phyloP scores from a whole-genome alignment of 2,888 invertebrate genomes.

The Cheilosia pagana region DNA sequence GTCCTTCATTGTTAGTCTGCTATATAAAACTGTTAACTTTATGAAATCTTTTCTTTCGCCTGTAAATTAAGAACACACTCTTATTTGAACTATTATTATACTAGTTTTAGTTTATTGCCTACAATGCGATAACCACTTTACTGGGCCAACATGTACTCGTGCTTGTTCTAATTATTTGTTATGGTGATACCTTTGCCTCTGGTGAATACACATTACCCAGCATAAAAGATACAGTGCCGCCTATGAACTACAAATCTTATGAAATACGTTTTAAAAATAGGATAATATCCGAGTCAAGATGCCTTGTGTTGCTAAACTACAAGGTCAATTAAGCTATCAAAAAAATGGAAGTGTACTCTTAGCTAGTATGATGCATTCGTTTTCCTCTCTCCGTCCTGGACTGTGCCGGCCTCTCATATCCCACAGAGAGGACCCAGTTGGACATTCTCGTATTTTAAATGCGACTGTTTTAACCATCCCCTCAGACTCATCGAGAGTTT shows the following conservation, averaged over 20 bases:
- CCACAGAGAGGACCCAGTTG: slow-evolving; percentile 13
- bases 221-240: neutral
- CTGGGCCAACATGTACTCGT: slow-evolving; percentile 1
- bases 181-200: neutral
- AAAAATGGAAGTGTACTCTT: slow-evolving; percentile 60
- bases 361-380: slow-evolving; percentile 45
- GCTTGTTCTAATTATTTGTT: slow-evolving; percentile 1
- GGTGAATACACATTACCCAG: slow-evolving; percentile 6
- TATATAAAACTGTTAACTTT: too few relatives aligned
- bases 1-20: too few relatives aligned
- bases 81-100: neutral
- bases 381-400: slow-evolving; percentile 11
- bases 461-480: slow-evolving; percentile 60
- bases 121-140: neutral
- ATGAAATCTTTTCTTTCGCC: too few relatives aligned
- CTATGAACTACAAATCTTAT: slow-evolving; percentile 15
- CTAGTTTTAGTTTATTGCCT: slow-evolving; percentile 10
- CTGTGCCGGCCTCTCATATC: slow-evolving; percentile 35
- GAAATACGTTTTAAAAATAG: slow-evolving; percentile 9
- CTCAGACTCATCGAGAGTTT: slow-evolving; percentile 62
- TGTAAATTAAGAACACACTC: neutral
- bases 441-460: slow-evolving; percentile 32
- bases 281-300: slow-evolving; percentile 13
- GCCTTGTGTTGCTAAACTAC: neutral
- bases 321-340: slow-evolving; percentile 28